Evolutionary conservation across 2,113 vertebrate species (phyloP), one percentile per base, ranked within the genome.

Genomic region (Sakesphorus luctuosus): DNA sequence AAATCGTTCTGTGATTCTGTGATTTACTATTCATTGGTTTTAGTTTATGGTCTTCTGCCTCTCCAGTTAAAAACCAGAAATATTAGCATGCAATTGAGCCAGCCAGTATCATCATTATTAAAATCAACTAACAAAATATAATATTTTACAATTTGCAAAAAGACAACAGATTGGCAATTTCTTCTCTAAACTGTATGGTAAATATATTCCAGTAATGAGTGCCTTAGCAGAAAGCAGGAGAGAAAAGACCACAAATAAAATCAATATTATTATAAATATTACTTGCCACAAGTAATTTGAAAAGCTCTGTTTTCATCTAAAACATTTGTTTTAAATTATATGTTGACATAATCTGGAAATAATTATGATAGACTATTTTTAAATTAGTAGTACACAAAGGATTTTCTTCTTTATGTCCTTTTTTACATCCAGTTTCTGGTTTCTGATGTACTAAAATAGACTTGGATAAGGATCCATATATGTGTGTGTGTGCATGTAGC

Each of bases 311-410:
- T 90, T 86, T 87, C 61, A 84, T 94, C 68, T 62, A 90, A 93
- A 88, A 35, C 86, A 94, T 92, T 96, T 94, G 93, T 90, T 94
- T 95, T 92, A 84, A 93, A 94, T 97, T 93, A 84, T 76, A 88
- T 83, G 72, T 68, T 93, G 87, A 95, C 82, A 93, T 88, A 56
- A 49, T 92, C 96, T 96, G 88, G 94, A 95, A 89, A 93, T 94
- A 95, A 82, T 81, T 76, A 87, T 89, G 81, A 96, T 43, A 72
- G 36, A 87, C 93, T 94, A 82, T 93, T 96, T 93, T 96, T 43
- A 92, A 92, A 96, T 90, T 89, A 84, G 76, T 52, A 68, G 47
- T 65, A 76, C 76, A 90, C 76, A 93, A 78, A 94, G 79, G 65
- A 72, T 69, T 84, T 95, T 93, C 44, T 94, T 93, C 93, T 93